Evolutionary conservation across 2,888 invertebrate species (phyloP), one percentile per base, ranked within the genome.

Genomic region (Branchipolynoe longqiensis): DNA sequence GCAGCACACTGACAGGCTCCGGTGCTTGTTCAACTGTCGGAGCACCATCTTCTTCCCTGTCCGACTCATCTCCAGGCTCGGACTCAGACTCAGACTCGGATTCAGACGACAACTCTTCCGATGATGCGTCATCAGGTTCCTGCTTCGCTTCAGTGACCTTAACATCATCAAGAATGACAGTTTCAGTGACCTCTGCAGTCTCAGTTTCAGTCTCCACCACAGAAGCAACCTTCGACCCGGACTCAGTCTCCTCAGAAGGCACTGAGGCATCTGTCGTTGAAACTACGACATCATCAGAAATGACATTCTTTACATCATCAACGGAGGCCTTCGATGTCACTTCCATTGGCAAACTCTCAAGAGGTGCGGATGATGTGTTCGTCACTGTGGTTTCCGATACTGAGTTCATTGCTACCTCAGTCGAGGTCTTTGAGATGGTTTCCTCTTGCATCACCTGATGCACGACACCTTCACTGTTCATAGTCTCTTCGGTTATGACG

Each of bases 91-190:
- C 69, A 12, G 69, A 69, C 1, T 69, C 69, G 8, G 48, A 8
- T 2, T 36, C 38, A 8, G 3, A 36, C 36, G 69, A 33, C n/a
- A n/a, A n/a, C 6, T 69, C 69, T n/a, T 69, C 69, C 1, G 33
- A 36, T 22, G 14, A 14, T 14, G 33, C 33, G 22, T 69, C 69
- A 18, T 36, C 69, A 4, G 36, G 36, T 38, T 78, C 25, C 78
- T 41, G n/a, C 73, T 73, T 38, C 64, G 38, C 56, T 14, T 86
- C 56, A 73, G 82, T 85, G 4, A 64, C 33, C 85, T 48, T 83
- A 22, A n/a, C 41, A 48, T 4, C 18, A 36, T 28, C 64, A 2
- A 28, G 28, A 64, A 1, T 33, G 64, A 28, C 8, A 28, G 18
- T 36, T 4, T 38, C 73, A 22, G 36, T 73, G 12, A 40, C 36